These are phyloP conservation scores for Agrochola lychnidis DNA, from an alignment of 2,888 invertebrate genomes.

Conservation along the genomic window DNA sequence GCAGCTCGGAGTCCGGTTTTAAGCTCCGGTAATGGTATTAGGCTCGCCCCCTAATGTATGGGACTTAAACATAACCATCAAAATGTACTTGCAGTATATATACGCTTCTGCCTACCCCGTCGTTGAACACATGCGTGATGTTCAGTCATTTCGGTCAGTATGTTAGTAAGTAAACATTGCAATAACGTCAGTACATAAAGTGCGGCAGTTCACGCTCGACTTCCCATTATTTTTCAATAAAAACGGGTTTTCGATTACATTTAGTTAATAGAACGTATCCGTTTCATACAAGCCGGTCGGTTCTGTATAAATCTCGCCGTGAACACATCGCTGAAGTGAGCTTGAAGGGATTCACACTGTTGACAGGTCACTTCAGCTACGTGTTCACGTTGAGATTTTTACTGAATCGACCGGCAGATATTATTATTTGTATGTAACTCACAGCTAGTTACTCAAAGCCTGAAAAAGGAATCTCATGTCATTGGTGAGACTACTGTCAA, in stretches of 20 bases:
- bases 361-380: no score
- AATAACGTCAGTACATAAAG: neutral
- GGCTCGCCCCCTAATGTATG: neutral
- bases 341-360: no score
- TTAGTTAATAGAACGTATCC: constrained; percentile 39
- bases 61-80: neutral
- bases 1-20: no score
- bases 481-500: neutral
- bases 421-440: neutral
- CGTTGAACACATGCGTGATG: neutral
- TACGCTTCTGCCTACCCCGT: no score
- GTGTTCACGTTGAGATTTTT: no score
- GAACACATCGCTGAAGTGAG: neutral
- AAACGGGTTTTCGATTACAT: constrained; percentile 37
- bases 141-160: constrained; percentile 12
- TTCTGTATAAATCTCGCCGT: neutral
- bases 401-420: no score
- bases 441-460: neutral
- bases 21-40: no score
- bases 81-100: neutral
- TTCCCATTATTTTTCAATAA: constrained; percentile 30
- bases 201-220: constrained; percentile 24
- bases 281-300: neutral
- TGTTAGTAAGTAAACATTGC: constrained; percentile 18
- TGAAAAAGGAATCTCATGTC: neutral